A percentile compares a stretch with the other conserved stretches of the same genome.
Evolutionary conservation across 1,140 invertebrate species (phyloP).

Genomic region (Drosophila tristis): DNA sequence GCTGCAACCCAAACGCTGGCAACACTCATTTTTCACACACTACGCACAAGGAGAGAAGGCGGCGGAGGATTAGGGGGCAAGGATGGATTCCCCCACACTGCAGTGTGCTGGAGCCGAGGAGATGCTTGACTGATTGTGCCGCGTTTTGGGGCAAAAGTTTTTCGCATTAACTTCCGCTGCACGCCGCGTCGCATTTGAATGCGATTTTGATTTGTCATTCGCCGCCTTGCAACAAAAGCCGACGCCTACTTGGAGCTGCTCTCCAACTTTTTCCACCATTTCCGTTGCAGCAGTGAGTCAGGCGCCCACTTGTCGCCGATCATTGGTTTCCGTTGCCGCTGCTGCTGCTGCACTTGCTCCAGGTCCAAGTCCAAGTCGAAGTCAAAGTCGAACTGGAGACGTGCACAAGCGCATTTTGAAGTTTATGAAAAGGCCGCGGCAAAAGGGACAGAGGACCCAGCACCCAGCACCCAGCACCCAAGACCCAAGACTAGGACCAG

Average conservation of each 20-base stretch:
- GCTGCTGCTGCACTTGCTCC: constrained; percentile 9
- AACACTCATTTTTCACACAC: constrained; percentile 78
- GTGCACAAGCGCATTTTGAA: constrained; percentile 81
- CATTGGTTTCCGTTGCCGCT: constrained; percentile 73
- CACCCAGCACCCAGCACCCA: constrained; percentile 19
- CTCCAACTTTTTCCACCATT: constrained; percentile 66
- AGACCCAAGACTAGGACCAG: background rate
- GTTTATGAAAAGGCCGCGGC: constrained; percentile 69
- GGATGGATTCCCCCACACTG: background rate
- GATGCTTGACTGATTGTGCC: constrained; percentile 76
- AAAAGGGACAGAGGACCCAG: constrained; percentile 7
- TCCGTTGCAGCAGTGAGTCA: constrained; percentile 42
- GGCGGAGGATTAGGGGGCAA: constrained; percentile 5
- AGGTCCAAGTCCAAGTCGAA: constrained; percentile 2
- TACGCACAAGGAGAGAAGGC: constrained; percentile 17
- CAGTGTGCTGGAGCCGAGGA: background rate
- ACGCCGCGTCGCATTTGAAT: constrained; percentile 79
- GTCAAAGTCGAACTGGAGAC: constrained; percentile 49
- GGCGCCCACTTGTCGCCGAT: constrained; percentile 77
- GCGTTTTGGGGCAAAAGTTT: constrained; percentile 72
- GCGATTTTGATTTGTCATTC: constrained; percentile 83
- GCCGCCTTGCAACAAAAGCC: constrained; percentile 74
- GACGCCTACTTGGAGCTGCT: constrained; percentile 64
- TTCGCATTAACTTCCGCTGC: constrained; percentile 82
- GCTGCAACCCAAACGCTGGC: constrained; percentile 65